A percentile compares a stretch with the other conserved stretches of the same genome.
Evolutionary conservation across 2,888 invertebrate species (phyloP).

Genomic region (Seira musarum): DNA sequence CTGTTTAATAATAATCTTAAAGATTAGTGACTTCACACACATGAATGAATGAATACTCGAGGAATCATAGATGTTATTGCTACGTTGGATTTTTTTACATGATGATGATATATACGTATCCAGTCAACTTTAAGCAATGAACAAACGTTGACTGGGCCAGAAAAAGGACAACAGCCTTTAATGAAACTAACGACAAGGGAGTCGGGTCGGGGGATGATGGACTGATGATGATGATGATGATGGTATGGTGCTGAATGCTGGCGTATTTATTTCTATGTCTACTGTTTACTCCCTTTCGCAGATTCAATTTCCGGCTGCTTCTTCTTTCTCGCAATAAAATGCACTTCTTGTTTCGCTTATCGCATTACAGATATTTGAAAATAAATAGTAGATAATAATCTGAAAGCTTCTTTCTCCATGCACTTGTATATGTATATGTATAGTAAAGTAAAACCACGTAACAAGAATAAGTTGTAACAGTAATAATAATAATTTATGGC

Average conservation of each 20-base stretch:
- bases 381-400: neutral
- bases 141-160: neutral
- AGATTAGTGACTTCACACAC: conserved; percentile 14
- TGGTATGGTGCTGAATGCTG: too few relatives aligned
- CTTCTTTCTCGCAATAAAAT: neutral
- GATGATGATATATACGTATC: neutral
- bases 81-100: conserved; percentile 2
- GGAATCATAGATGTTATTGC: conserved; percentile 34
- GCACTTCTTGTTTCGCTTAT: neutral
- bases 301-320: neutral
- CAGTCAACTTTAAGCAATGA: neutral
- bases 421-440: neutral
- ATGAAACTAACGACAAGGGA: neutral
- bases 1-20: too few relatives aligned
- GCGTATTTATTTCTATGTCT: too few relatives aligned
- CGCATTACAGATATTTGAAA: neutral
- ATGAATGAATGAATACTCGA: conserved; percentile 1
- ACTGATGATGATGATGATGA: neutral
- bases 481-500: neutral
- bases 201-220: neutral
- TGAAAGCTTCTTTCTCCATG: neutral
- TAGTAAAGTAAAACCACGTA: neutral
- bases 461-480: neutral
- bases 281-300: neutral
- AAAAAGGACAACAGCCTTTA: neutral